phyloP scores from a whole-genome alignment of 2,113 vertebrate species.

The Takifugu flavidus region DNA sequence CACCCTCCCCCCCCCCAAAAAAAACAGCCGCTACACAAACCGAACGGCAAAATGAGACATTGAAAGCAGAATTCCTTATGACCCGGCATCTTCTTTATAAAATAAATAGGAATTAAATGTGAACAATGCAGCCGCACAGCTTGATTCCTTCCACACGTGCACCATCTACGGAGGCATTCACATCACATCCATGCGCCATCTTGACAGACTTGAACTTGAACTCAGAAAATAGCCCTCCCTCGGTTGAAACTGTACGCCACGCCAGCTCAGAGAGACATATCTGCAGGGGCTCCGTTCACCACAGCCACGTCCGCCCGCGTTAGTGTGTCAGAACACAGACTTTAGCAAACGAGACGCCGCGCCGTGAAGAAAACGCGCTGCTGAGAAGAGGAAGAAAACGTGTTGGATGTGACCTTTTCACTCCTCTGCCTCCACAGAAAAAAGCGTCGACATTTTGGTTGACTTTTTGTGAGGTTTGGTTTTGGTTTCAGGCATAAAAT shows the following conservation, averaged over 20 bases:
- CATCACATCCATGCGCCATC: neutral
- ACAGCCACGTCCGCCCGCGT: constrained; percentile 26
- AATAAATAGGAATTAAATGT: no score
- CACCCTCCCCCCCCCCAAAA: neutral
- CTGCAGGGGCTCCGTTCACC: constrained; percentile 30
- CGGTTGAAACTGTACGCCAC: constrained; percentile 20
- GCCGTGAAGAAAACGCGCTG: constrained; percentile 13
- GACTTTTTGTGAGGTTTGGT: neutral
- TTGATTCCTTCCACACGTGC: no score
- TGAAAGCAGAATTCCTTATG: no score
- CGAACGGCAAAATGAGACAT: no score
- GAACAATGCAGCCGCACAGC: no score
- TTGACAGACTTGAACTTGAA: constrained; percentile 27
- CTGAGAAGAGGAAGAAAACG: neutral
- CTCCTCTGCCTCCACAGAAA: constrained; percentile 1
- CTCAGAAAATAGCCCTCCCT: constrained; percentile 20
- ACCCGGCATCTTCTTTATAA: no score
- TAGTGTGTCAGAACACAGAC: constrained; percentile 30
- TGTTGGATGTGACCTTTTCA: constrained; percentile 30
- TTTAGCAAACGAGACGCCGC: neutral
- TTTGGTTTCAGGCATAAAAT: no score
- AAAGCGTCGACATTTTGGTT: neutral
- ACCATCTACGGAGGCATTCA: no score
- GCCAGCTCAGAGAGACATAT: constrained; percentile 27
- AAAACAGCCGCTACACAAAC: no score